phyloP scores from a whole-genome alignment of 30 jellyfish, hydroid and myxozoan genomes.

The Euphysa ruthae region DNA sequence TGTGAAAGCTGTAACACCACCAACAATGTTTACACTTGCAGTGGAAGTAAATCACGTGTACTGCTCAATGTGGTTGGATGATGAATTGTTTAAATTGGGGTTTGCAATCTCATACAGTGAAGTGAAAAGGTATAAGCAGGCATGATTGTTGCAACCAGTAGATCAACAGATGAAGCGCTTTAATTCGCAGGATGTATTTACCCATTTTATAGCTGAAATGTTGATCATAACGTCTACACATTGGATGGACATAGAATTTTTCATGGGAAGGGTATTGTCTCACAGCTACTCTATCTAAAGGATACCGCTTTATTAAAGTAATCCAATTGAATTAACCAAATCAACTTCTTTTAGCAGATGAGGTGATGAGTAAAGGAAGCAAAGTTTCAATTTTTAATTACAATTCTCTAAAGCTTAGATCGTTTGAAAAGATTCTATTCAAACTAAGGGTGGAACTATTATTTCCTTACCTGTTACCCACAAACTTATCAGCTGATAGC shows the following conservation, averaged over 20 bases:
- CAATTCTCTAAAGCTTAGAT: not conserved
- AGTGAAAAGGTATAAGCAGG: not conserved
- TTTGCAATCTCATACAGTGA: not conserved
- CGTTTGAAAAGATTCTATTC: not conserved
- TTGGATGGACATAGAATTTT: too few relatives aligned
- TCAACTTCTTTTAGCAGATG: not conserved
- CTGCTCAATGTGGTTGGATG: slow-evolving; percentile 1
- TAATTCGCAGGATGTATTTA: not conserved
- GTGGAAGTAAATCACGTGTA: slow-evolving; percentile 7
- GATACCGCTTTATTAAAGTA: not conserved
- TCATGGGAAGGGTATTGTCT: not conserved
- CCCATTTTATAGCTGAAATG: not conserved
- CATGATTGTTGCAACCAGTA: not conserved
- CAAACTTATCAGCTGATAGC: too few relatives aligned
- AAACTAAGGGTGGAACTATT: not conserved
- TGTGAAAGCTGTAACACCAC: not conserved
- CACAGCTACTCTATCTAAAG: not conserved
- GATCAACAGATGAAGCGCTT: not conserved
- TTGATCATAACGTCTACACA: not conserved
- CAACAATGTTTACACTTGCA: not conserved
- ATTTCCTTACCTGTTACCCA: not conserved
- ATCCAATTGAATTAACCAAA: not conserved
- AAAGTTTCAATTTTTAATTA: not conserved
- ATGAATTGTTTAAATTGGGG: not conserved
- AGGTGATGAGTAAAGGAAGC: not conserved